A percentile compares a stretch with the other conserved stretches of the same genome.
Evolutionary conservation across 2,113 vertebrate species (phyloP).

Genomic region (Carassius carassius): DNA sequence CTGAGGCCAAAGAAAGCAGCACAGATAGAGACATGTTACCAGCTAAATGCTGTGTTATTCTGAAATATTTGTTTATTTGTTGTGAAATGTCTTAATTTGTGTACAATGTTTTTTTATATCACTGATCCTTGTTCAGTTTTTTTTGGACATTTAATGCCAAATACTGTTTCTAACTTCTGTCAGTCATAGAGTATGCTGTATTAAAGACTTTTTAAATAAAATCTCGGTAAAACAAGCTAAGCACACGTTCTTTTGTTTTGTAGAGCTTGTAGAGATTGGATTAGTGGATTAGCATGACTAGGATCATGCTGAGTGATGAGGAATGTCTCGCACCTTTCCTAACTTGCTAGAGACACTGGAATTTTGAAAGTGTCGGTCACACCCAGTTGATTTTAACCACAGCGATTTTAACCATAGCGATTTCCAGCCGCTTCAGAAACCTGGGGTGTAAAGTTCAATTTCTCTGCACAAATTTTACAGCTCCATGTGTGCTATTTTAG

Average conservation of each 20-base stretch:
- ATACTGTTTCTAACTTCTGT: slow-evolving; percentile 4
- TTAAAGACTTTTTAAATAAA: slow-evolving; percentile 4
- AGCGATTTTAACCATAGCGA: background rate
- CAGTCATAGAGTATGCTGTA: background rate
- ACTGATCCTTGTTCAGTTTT: background rate
- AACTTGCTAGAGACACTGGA: background rate
- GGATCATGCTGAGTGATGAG: background rate
- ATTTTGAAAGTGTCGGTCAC: slow-evolving; percentile 9
- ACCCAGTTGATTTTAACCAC: slow-evolving; percentile 9
- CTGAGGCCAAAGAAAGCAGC: slow-evolving; percentile 23
- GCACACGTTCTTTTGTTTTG: background rate
- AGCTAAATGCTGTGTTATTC: background rate
- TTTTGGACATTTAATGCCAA: background rate
- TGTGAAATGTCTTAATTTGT: slow-evolving; percentile 5
- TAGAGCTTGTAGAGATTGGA: background rate
- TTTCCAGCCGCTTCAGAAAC: background rate
- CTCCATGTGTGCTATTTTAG: background rate
- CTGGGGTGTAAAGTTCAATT: background rate
- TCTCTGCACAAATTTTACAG: background rate
- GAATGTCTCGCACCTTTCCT: background rate
- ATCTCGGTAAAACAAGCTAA: background rate
- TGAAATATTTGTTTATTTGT: background rate
- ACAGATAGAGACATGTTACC: slow-evolving; percentile 16
- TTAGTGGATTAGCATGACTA: background rate
- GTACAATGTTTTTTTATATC: background rate